Percentiles rank a stretch among this genome's conserved stretches.
Conservation (phyloP, 1,140 invertebrate species). For the Onthophagus taurus region DNA sequence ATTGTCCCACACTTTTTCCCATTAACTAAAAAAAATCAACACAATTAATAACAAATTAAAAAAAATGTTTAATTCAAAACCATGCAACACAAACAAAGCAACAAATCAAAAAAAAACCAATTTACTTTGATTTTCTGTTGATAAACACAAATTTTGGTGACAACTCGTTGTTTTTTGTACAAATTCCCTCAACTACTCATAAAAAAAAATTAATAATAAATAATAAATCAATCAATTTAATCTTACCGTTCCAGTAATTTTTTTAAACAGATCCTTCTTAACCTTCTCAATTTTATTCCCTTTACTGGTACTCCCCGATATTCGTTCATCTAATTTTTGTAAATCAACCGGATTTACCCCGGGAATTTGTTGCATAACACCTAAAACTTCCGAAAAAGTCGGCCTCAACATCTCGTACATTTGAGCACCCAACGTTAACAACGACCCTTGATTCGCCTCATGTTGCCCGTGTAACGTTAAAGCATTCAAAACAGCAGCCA, state of each 20-base stretch:
- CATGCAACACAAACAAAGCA: not conserved
- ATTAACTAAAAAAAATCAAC: constrained; percentile 51
- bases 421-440: constrained; percentile 61
- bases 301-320: constrained; percentile 55
- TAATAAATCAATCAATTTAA: constrained; percentile 5
- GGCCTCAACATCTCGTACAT: constrained; percentile 74
- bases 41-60: constrained; percentile 13
- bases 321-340: constrained; percentile 75
- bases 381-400: constrained; percentile 56
- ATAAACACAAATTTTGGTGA: too few relatives aligned
- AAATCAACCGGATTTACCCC: constrained; percentile 66
- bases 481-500: constrained; percentile 64
- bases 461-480: constrained; percentile 75
- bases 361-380: constrained; percentile 64
- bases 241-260: constrained; percentile 67
- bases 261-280: constrained; percentile 84
- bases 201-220: not conserved
- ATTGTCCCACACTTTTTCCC: constrained; percentile 69
- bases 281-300: constrained; percentile 76
- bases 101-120: not conserved
- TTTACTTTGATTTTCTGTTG: not conserved
- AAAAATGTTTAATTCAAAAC: constrained; percentile 2
- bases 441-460: constrained; percentile 65
- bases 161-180: too few relatives aligned
- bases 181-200: too few relatives aligned